Conservation (phyloP, 2,797 vertebrate genomes). For the Thripadectes ignobilis region DNA sequence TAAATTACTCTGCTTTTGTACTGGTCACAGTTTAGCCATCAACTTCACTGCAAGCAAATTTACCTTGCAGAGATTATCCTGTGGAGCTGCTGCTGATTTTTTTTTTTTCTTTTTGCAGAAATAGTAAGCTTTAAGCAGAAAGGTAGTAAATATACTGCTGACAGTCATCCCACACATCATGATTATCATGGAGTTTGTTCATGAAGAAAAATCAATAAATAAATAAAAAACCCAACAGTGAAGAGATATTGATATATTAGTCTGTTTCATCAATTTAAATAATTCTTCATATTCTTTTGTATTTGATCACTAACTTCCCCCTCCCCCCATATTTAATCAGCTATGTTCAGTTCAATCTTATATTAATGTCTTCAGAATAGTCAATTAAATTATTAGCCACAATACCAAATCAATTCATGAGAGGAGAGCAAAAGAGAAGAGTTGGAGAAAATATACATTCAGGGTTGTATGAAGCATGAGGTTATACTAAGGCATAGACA, state of each 20-base stretch:
- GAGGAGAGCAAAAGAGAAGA: neutral
- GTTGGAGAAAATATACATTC: neutral
- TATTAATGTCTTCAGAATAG: neutral
- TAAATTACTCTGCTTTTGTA: neutral
- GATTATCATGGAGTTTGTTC: neutral
- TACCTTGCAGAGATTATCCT: neutral
- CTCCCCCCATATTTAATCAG: neutral
- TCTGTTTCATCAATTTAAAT: neutral
- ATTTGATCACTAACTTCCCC: neutral
- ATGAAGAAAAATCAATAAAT: neutral
- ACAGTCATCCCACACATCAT: neutral
- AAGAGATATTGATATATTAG: neutral
- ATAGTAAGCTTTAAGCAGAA: neutral
- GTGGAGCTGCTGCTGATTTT: neutral
- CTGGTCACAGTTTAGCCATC: neutral
- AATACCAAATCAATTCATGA: neutral
- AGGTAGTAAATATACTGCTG: neutral
- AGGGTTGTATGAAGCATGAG: neutral
- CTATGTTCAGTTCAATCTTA: neutral
- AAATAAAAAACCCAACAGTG: neutral
- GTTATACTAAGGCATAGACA: neutral
- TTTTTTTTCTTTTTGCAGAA: neutral
- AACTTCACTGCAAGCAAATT: neutral
- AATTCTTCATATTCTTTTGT: neutral
- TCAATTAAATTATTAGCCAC: neutral